These are phyloP conservation scores for Papilio helenus DNA, from an alignment of 1,140 invertebrate species.

Conservation along the genomic window DNA sequence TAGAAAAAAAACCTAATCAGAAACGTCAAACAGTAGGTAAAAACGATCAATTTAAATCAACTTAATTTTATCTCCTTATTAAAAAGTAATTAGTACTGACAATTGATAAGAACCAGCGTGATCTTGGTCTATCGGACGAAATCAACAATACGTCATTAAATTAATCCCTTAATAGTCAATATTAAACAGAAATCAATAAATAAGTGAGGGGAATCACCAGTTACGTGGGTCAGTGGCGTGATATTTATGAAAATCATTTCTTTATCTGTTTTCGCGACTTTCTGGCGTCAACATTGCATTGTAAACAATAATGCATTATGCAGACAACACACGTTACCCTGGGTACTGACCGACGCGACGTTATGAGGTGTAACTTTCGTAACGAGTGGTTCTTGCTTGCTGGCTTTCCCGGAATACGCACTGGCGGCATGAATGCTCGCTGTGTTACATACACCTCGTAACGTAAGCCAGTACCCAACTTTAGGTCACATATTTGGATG, in stretches of 20 bases:
- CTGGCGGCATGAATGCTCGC: too few relatives aligned
- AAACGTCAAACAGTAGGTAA: not conserved
- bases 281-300: not conserved
- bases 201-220: not conserved
- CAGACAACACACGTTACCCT: too few relatives aligned
- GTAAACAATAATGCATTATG: not conserved
- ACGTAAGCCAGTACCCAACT: too few relatives aligned
- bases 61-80: not conserved
- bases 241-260: not conserved
- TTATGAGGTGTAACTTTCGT: too few relatives aligned
- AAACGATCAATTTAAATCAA: not conserved
- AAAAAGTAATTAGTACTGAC: not conserved
- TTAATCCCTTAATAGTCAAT: constrained; percentile 1
- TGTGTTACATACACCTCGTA: too few relatives aligned
- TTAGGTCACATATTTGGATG: not conserved
- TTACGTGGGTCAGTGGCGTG: constrained; percentile 16
- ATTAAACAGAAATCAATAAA: constrained; percentile 3
- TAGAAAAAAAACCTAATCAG: not conserved
- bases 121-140: not conserved
- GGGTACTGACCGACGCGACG: too few relatives aligned
- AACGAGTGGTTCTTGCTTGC: too few relatives aligned
- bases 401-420: too few relatives aligned
- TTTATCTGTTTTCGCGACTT: not conserved
- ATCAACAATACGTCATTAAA: constrained; percentile 1
- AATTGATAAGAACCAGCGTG: not conserved